Conservation (phyloP, 23 tunicate genomes). For the Trididemnum miniatum region DNA sequence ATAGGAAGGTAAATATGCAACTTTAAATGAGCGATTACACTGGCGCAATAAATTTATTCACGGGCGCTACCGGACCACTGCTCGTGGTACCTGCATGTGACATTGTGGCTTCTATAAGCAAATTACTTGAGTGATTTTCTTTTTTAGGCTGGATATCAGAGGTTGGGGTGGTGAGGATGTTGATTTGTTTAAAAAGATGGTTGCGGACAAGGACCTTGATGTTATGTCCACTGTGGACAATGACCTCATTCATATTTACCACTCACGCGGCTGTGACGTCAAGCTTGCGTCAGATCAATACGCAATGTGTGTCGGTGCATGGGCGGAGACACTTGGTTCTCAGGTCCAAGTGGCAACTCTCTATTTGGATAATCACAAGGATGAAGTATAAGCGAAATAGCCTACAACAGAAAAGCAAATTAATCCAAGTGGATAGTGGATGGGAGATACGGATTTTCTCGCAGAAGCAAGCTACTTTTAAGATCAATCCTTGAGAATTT, state of each 20-base stretch:
- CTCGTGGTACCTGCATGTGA: too few relatives aligned
- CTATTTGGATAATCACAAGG: slow-evolving; percentile 35
- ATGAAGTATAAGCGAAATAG: background rate
- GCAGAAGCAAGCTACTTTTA: too few relatives aligned
- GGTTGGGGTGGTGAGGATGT: slow-evolving; percentile 99
- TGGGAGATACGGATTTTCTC: too few relatives aligned
- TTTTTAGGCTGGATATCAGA: slow-evolving; percentile 56
- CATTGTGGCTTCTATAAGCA: too few relatives aligned
- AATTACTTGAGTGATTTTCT: too few relatives aligned
- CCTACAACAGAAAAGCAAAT: too few relatives aligned
- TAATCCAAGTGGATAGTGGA: too few relatives aligned
- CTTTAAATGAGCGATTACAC: too few relatives aligned
- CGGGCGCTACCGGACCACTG: too few relatives aligned
- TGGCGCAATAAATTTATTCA: too few relatives aligned
- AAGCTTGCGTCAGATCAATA: slow-evolving; percentile 69
- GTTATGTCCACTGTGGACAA: slow-evolving; percentile 88
- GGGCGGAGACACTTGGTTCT: slow-evolving; percentile 87
- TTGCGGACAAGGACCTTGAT: slow-evolving; percentile 54
- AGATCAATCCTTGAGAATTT: too few relatives aligned
- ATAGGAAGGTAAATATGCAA: too few relatives aligned
- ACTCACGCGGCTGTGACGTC: slow-evolving; percentile 81
- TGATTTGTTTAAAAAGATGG: slow-evolving; percentile 72
- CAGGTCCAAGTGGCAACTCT: slow-evolving; percentile 58
- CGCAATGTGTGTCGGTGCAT: slow-evolving; percentile 87
- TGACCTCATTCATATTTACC: slow-evolving; percentile 81